Conservation (phyloP, 2,888 invertebrate genomes). For the Pyrocoelia pectoralis region DNA sequence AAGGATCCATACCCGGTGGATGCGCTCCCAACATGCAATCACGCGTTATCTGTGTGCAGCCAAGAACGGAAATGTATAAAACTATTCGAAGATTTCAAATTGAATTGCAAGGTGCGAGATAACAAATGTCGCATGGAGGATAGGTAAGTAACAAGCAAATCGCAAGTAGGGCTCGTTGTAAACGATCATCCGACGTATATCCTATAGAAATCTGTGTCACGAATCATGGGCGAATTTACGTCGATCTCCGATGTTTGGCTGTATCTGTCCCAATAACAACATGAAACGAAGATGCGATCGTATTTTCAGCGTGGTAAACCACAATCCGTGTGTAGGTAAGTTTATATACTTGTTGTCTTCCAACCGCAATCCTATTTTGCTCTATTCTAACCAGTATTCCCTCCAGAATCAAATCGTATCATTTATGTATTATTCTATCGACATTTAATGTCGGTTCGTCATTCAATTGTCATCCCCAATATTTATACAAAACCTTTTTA, state of each 20-base stretch:
- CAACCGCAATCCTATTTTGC: constrained; percentile 27
- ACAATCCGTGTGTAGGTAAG: constrained; percentile 95
- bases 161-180: constrained; percentile 13
- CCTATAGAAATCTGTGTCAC: constrained; percentile 80
- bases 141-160: constrained; percentile 68
- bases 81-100: constrained; percentile 86
- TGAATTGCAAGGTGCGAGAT: constrained; percentile 85
- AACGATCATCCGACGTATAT: constrained; percentile 30
- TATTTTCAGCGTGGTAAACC: constrained; percentile 88
- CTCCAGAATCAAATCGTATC: constrained; percentile 33
- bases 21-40: constrained; percentile 88
- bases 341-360: constrained; percentile 45
- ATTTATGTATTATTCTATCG: constrained; percentile 37
- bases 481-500: constrained; percentile 3
- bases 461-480: constrained; percentile 5
- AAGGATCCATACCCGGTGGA: constrained; percentile 91
- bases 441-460: constrained; percentile 12
- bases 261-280: constrained; percentile 90
- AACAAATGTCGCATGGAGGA: constrained; percentile 90
- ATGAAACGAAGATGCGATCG: constrained; percentile 91
- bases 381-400: constrained; percentile 30
- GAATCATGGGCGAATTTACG: constrained; percentile 89
- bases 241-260: constrained; percentile 89
- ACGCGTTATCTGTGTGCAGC: constrained; percentile 86
- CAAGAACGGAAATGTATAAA: constrained; percentile 82